Evolutionary conservation across 2,113 vertebrate species (phyloP).

Genomic region (Trichomycterus rosablanca): DNA sequence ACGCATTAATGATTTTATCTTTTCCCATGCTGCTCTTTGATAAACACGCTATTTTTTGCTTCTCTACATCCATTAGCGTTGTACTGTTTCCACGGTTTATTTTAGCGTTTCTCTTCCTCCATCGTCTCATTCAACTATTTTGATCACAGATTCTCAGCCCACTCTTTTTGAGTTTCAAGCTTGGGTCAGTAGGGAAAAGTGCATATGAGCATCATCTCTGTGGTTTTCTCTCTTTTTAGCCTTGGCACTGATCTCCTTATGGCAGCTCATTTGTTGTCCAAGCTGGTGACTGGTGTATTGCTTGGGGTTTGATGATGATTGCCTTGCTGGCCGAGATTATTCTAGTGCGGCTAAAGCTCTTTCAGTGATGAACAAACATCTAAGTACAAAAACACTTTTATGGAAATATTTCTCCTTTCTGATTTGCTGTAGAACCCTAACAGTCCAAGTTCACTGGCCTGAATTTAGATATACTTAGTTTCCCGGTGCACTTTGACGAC

Average conservation of each 20-base stretch:
- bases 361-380: too few species aligned
- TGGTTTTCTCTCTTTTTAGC: too few species aligned
- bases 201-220: constrained; percentile 2
- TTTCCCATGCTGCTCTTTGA: constrained; percentile 4
- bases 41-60: not conserved
- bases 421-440: too few species aligned
- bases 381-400: too few species aligned
- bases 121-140: constrained; percentile 20
- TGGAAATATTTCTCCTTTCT: too few species aligned
- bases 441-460: too few species aligned
- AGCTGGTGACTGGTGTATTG: constrained; percentile 30
- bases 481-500: too few species aligned
- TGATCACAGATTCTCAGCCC: constrained; percentile 2
- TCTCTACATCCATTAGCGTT: not conserved
- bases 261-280: constrained; percentile 31
- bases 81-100: constrained; percentile 2
- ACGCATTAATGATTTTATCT: constrained; percentile 15
- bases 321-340: constrained; percentile 17
- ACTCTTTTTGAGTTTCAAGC: constrained; percentile 12
- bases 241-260: constrained; percentile 32
- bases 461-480: too few species aligned
- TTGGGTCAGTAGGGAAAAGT: constrained; percentile 2
- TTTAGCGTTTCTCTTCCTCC: constrained; percentile 16
- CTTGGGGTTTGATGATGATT: constrained; percentile 14
- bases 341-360: too few species aligned